Conservation (phyloP, 2,888 invertebrate genomes). For the Thera britannica region DNA sequence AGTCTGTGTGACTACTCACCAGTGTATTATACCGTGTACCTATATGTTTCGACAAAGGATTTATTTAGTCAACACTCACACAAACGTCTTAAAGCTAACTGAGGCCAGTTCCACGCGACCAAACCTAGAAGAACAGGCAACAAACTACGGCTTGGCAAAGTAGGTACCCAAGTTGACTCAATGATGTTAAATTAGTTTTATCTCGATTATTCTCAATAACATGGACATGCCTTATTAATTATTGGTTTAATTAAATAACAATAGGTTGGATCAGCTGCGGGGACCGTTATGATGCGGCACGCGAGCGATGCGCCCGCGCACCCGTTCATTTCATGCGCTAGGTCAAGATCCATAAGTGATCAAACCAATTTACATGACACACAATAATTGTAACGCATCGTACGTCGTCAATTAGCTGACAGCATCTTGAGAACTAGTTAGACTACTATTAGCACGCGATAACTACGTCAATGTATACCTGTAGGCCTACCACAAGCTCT, state of each 20-base stretch:
- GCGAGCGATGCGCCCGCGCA: conserved; percentile 55
- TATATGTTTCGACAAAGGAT: too few relatives aligned
- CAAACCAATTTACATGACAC: conserved; percentile 60
- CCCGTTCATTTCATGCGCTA: conserved; percentile 49
- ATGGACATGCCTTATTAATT: conserved; percentile 39
- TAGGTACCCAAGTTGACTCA: not conserved
- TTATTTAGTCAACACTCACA: too few relatives aligned
- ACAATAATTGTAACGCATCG: conserved; percentile 70
- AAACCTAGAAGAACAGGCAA: too few relatives aligned
- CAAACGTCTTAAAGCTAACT: too few relatives aligned
- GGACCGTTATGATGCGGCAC: conserved; percentile 71
- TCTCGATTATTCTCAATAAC: conserved; percentile 30
- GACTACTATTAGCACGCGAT: conserved; percentile 57
- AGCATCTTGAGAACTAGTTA: conserved; percentile 66
- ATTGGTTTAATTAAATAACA: conserved; percentile 73
- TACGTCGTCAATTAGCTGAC: conserved; percentile 68
- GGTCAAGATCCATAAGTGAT: conserved; percentile 52
- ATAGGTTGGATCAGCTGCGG: conserved; percentile 74
- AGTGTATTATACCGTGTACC: too few relatives aligned
- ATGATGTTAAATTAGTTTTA: conserved; percentile 30
- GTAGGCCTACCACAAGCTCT: too few relatives aligned
- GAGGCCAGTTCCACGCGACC: too few relatives aligned
- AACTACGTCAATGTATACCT: conserved; percentile 40
- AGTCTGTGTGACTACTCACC: too few relatives aligned
- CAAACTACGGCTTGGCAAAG: too few relatives aligned